Base-by-base conservation (phyloP, 2,113 vertebrate genomes). In the Callospermophilus lateralis region DNA sequence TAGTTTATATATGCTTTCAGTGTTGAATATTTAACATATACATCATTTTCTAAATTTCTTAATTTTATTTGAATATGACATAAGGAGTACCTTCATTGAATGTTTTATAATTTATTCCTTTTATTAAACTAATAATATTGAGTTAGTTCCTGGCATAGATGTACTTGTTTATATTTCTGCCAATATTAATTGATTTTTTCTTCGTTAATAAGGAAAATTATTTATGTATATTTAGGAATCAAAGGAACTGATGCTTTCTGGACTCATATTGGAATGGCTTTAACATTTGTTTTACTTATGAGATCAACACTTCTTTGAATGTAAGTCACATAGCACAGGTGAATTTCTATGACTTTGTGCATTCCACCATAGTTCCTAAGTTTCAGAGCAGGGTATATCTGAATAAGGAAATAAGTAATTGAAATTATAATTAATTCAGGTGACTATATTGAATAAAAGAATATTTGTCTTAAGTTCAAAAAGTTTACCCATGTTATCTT, bases 61-160 rank as follows among this genome's bases (percentile, higher is more conserved):
- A 55, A 58, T 87, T 86, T 88, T 20, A 74, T 89, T 83, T 85
- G 10, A 95, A 67, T 7, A 76, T 13, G 30, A 80, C 83, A 84
- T 84, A 89, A 3, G 4, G 12, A 24, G 28, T 76, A 39, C 22
- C 24, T 70, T 87, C 13, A 73, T 80, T 30, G 67, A 90, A 89
- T 26, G 24, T 24, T 55, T 61, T 58, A 79, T 15, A 32, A 89
- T 83, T 24, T 39, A 32, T 92, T 53, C 16, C 22, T 80, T 48
- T 89, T 42, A 74, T 24, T 63, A 55, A 90, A 20, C 45, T 51
- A 84, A 30, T 37, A 37, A 68, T 63, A 26, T 63, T 7, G 34
- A 63, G 74, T 77, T 17, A 39, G 34, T 93, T 72, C 34, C 15
- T 90, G 34, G n/a, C 0, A 84, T 58, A n/a, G 7, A 63, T 53